Conservation (phyloP, 2,113 vertebrate genomes). For the Scophthalmus maximus region DNA sequence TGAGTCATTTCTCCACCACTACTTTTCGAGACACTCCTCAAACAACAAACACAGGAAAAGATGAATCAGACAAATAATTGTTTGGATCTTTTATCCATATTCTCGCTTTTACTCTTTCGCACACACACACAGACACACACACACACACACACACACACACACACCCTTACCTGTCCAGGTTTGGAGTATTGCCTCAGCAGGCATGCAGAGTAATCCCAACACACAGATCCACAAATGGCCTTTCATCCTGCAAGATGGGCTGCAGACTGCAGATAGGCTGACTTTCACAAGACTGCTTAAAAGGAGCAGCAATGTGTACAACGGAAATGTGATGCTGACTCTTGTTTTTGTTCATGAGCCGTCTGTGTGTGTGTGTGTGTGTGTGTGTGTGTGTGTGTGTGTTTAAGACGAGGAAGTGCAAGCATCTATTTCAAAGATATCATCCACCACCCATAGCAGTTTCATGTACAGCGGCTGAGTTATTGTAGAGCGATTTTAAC, state of each 20-base stretch:
- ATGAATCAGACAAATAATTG: no score
- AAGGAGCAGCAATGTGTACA: not conserved
- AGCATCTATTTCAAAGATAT: no score
- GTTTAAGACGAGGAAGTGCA: no score
- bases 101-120: not conserved
- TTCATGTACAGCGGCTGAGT: no score
- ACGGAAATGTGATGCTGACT: constrained; percentile 44
- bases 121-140: not conserved
- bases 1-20: no score
- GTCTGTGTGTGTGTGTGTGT: constrained; percentile 25
- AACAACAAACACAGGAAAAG: no score
- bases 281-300: not conserved
- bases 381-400: constrained; percentile 5
- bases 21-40: no score
- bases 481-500: no score
- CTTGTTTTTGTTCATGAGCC: not conserved
- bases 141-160: not conserved
- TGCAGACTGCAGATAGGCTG: not conserved
- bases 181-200: constrained; percentile 9
- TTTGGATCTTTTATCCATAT: not conserved
- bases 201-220: constrained; percentile 61
- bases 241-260: constrained; percentile 45
- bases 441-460: no score
- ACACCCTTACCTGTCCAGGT: constrained; percentile 60
- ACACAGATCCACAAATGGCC: constrained; percentile 56